phyloP scores from a whole-genome alignment of 2,888 invertebrate species.

The Sesia bembeciformis region DNA sequence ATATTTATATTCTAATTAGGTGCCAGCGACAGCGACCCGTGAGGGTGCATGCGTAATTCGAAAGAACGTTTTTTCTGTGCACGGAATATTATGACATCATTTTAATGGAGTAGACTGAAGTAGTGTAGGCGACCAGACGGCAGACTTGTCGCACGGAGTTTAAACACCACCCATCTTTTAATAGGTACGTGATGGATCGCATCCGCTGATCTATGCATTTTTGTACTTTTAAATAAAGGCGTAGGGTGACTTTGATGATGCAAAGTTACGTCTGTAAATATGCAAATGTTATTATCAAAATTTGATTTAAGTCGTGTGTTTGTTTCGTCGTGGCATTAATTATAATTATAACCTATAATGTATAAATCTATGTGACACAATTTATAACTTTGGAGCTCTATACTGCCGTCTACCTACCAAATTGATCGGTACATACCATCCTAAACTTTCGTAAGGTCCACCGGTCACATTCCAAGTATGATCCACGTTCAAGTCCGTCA shows the following conservation, averaged over 20 bases:
- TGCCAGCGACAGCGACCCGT: slow-evolving; percentile 46
- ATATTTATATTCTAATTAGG: slow-evolving; percentile 67
- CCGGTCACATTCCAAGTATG: too few relatives aligned
- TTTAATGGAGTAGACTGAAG: slow-evolving; percentile 20
- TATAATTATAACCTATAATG: too few relatives aligned
- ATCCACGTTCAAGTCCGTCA: too few relatives aligned
- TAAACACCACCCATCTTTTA: neutral
- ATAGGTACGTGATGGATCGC: slow-evolving; percentile 5
- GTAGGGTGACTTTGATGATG: neutral
- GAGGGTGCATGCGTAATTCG: slow-evolving; percentile 63
- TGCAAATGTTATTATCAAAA: too few relatives aligned
- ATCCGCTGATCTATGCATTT: slow-evolving; percentile 7
- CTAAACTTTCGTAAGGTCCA: too few relatives aligned
- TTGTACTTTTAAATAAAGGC: slow-evolving; percentile 5
- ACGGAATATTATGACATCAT: slow-evolving; percentile 51
- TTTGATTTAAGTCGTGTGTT: too few relatives aligned
- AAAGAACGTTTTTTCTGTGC: slow-evolving; percentile 41
- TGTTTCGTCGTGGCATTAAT: too few relatives aligned
- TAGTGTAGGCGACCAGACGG: slow-evolving; percentile 10
- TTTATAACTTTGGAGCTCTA: too few relatives aligned
- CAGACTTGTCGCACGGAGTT: neutral
- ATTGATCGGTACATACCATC: too few relatives aligned
- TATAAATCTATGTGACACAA: too few relatives aligned
- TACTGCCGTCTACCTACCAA: too few relatives aligned
- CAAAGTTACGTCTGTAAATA: neutral